Evolutionary conservation across 2,888 invertebrate genomes (phyloP).

Genomic region (Dryococelus australis): DNA sequence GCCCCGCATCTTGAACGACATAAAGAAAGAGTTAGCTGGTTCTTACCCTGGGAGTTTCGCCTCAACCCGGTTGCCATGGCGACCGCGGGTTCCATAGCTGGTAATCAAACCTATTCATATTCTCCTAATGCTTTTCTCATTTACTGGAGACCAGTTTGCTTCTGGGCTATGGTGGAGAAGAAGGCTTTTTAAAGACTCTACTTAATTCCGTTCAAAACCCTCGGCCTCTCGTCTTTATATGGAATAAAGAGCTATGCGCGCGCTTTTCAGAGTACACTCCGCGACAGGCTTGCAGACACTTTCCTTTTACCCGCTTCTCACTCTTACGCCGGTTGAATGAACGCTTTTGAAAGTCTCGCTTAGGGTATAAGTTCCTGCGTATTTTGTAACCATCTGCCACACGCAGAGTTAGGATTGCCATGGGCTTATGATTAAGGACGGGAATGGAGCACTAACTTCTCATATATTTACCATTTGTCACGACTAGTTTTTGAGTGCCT

Average conservation of each 20-base stretch:
- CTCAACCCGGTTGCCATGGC: conserved; percentile 28
- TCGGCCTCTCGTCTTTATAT: conserved; percentile 27
- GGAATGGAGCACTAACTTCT: too few species aligned
- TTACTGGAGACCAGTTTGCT: conserved; percentile 38
- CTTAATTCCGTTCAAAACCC: conserved; percentile 37
- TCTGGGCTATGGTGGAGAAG: conserved; percentile 30
- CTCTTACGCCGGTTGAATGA: too few species aligned
- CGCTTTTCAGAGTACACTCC: not conserved
- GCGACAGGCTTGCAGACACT: not conserved
- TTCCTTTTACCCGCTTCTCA: not conserved
- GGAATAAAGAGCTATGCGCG: conserved; percentile 22
- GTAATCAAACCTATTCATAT: conserved; percentile 45
- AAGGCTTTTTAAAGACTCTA: conserved; percentile 41
- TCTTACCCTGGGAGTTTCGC: not conserved
- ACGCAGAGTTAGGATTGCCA: too few species aligned
- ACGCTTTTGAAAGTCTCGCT: too few species aligned
- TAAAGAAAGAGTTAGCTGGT: not conserved
- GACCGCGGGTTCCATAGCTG: conserved; percentile 23
- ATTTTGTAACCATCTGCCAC: too few species aligned
- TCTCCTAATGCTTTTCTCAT: conserved; percentile 45
- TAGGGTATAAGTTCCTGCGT: too few species aligned
- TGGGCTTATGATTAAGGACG: too few species aligned
- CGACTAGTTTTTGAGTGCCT: too few species aligned
- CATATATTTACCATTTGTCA: too few species aligned
- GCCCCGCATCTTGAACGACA: not conserved